Percentiles rank a stretch among this genome's conserved stretches.
Conservation (phyloP, 2,797 vertebrate genomes). For the Darevskia mixta region DNA sequence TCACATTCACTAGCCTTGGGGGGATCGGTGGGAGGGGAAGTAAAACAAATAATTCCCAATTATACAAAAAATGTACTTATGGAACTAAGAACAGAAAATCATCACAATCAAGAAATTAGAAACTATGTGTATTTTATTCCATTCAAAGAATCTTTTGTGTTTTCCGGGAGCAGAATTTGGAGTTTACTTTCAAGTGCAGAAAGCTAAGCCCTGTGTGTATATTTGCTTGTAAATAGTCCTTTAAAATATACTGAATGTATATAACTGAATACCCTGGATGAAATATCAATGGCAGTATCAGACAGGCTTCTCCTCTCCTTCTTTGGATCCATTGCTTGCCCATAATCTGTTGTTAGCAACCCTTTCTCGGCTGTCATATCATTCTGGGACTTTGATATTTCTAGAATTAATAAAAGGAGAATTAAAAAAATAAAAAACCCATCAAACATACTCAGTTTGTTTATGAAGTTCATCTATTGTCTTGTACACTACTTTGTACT, state of each 20-base stretch:
- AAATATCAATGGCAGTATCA: constrained; percentile 86
- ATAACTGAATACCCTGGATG: constrained; percentile 75
- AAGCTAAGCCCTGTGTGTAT: background rate
- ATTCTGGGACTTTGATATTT: constrained; percentile 90
- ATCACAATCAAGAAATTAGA: background rate
- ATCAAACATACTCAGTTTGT: background rate
- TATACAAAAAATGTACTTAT: background rate
- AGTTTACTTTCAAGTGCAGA: background rate
- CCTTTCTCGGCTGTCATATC: constrained; percentile 83
- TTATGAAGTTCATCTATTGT: constrained; percentile 24
- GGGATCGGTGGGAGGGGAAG: too few relatives aligned
- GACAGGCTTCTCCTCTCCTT: constrained; percentile 85
- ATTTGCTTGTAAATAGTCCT: constrained; percentile 10
- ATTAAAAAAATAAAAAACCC: background rate
- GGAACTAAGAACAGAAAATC: background rate
- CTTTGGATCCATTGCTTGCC: constrained; percentile 52
- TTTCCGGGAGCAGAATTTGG: background rate
- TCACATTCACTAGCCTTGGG: background rate
- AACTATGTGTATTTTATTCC: constrained; percentile 31
- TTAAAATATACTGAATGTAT: background rate
- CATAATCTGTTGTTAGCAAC: constrained; percentile 74
- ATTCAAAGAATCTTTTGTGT: background rate
- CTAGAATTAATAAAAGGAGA: constrained; percentile 73
- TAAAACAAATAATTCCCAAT: background rate
- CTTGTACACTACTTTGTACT: constrained; percentile 35